phyloP scores from a whole-genome alignment of 2,888 invertebrate genomes.

The Cheilosia urbana region DNA sequence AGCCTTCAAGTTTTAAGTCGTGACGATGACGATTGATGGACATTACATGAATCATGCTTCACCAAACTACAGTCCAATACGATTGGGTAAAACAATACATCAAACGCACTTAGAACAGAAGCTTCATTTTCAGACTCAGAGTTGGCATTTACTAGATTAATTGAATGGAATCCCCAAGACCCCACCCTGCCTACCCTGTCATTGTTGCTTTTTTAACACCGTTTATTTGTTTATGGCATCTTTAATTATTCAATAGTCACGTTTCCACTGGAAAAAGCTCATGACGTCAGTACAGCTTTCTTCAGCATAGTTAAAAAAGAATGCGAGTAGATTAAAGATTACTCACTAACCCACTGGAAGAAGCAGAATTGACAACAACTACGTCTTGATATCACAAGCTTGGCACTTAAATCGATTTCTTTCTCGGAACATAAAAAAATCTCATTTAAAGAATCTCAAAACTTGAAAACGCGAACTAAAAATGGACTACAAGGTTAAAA shows the following conservation, averaged over 20 bases:
- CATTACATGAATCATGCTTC: too few relatives aligned
- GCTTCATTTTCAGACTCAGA: too few relatives aligned
- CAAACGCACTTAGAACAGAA: too few relatives aligned
- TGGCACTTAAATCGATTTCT: slow-evolving; percentile 35
- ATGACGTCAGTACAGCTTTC: slow-evolving; percentile 37
- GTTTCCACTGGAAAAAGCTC: slow-evolving; percentile 58
- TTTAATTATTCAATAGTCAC: slow-evolving; percentile 32
- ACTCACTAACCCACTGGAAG: slow-evolving; percentile 48
- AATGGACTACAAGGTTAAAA: slow-evolving; percentile 58
- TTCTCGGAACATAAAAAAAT: slow-evolving; percentile 26
- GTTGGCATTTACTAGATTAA: too few relatives aligned
- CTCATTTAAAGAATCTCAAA: slow-evolving; percentile 24
- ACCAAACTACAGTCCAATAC: too few relatives aligned
- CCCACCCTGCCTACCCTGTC: too few relatives aligned
- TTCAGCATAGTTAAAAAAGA: slow-evolving; percentile 13
- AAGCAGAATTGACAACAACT: slow-evolving; percentile 29
- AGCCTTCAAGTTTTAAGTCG: too few relatives aligned
- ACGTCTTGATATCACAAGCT: slow-evolving; percentile 34
- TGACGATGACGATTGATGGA: too few relatives aligned
- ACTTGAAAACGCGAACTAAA: not conserved
- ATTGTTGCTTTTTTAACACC: too few relatives aligned
- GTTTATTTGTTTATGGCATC: not conserved
- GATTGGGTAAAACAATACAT: too few relatives aligned
- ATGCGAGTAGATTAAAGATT: slow-evolving; percentile 56
- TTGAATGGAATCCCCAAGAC: too few relatives aligned